Conservation (phyloP, 1,140 invertebrate species). For the Diabrotica virgifera region DNA sequence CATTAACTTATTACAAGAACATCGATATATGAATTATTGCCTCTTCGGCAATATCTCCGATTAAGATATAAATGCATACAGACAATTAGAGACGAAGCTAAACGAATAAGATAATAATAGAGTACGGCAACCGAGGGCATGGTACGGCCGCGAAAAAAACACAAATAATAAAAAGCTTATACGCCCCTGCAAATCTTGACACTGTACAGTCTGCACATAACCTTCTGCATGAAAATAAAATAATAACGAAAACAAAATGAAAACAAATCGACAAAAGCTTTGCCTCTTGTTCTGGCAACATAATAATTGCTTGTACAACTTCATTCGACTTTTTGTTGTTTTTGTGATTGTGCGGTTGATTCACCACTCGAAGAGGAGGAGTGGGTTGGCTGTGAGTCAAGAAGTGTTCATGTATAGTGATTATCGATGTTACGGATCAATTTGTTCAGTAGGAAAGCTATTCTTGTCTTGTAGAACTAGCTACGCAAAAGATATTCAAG, state of each 20-base stretch:
- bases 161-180: constrained; percentile 15
- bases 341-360: constrained; percentile 9
- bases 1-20: background rate
- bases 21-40: background rate
- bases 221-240: constrained; percentile 26
- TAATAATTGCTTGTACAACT: constrained; percentile 29
- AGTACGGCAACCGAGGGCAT: constrained; percentile 30
- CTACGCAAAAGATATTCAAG: too few species aligned
- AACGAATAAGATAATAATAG: constrained; percentile 37
- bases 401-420: background rate
- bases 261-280: constrained; percentile 19
- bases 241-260: constrained; percentile 22
- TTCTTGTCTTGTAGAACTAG: too few species aligned
- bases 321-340: constrained; percentile 15
- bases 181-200: constrained; percentile 32
- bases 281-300: constrained; percentile 23
- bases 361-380: constrained; percentile 7
- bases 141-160: constrained; percentile 8
- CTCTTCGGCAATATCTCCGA: constrained; percentile 10
- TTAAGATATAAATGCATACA: constrained; percentile 27
- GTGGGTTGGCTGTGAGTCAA: background rate
- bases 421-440: constrained; percentile 2
- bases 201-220: constrained; percentile 23
- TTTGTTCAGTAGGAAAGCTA: background rate
- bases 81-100: constrained; percentile 28